Evolutionary conservation across 1,140 invertebrate genomes (phyloP).

Genomic region (Ganaspis sp.): DNA sequence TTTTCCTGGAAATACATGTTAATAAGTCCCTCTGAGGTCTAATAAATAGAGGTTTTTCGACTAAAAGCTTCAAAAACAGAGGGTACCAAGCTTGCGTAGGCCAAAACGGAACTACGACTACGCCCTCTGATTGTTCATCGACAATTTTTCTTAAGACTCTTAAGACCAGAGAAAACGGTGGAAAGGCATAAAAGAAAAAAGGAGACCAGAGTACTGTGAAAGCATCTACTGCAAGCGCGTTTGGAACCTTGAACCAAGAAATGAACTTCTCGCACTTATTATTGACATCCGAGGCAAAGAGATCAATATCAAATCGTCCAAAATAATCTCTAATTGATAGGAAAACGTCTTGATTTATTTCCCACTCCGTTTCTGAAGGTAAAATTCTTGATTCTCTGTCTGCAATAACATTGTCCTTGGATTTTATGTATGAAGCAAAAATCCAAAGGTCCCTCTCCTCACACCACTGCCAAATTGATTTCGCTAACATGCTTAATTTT

Average conservation of each 20-base stretch:
- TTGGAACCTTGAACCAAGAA: slow-evolving; percentile 40
- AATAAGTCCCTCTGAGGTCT: slow-evolving; percentile 25
- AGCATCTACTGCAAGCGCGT: slow-evolving; percentile 39
- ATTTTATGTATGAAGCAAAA: slow-evolving; percentile 41
- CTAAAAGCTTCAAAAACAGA: slow-evolving; percentile 17
- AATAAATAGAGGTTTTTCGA: slow-evolving; percentile 30
- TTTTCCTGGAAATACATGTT: slow-evolving; percentile 27
- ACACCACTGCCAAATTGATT: slow-evolving; percentile 48
- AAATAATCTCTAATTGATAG: slow-evolving; percentile 45
- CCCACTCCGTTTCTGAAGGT: slow-evolving; percentile 21
- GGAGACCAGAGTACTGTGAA: slow-evolving; percentile 43
- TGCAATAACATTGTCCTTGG: slow-evolving; percentile 46
- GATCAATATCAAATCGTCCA: slow-evolving; percentile 47
- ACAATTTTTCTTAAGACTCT: slow-evolving; percentile 14
- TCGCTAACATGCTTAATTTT: slow-evolving; percentile 37
- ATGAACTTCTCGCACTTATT: slow-evolving; percentile 44
- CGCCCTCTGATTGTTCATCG: slow-evolving; percentile 33
- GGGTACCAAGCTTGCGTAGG: slow-evolving; percentile 39
- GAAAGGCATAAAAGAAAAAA: slow-evolving; percentile 45
- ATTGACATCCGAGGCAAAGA: slow-evolving; percentile 52
- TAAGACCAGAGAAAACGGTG: background rate
- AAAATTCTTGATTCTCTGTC: slow-evolving; percentile 19
- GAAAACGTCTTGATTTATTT: slow-evolving; percentile 32
- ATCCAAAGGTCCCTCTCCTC: slow-evolving; percentile 45
- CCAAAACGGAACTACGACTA: slow-evolving; percentile 40